Evolutionary conservation across 2,113 vertebrate genomes (phyloP).

Genomic region (Bucco capensis): DNA sequence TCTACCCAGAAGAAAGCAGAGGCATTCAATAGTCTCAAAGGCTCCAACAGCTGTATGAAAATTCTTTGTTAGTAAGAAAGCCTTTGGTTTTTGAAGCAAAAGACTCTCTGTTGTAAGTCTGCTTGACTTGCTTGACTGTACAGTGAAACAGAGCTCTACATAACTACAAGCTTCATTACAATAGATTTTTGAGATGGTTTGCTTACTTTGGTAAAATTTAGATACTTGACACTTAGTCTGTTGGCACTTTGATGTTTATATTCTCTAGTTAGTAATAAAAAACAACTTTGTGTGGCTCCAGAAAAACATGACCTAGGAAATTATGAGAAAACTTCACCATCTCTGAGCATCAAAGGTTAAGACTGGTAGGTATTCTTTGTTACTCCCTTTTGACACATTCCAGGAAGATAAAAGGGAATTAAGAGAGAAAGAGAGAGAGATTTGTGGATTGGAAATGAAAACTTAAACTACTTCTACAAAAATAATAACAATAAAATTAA

Average conservation of each 20-base stretch:
- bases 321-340: not conserved
- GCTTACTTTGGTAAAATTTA: not conserved
- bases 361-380: too few relatives aligned
- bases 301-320: constrained; percentile 6
- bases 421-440: too few relatives aligned
- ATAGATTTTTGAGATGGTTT: not conserved
- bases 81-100: not conserved
- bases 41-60: not conserved
- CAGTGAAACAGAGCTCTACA: not conserved
- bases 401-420: too few relatives aligned
- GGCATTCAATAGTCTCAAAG: not conserved
- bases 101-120: not conserved
- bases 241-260: not conserved
- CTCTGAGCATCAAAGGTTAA: too few relatives aligned
- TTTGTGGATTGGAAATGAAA: too few relatives aligned
- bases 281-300: not conserved
- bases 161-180: not conserved
- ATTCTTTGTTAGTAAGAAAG: not conserved
- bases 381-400: too few relatives aligned
- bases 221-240: not conserved
- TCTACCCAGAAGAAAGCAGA: not conserved
- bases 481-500: too few relatives aligned
- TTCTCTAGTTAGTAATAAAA: constrained; percentile 12
- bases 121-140: not conserved
- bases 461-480: too few relatives aligned